Conservation (phyloP, 2,113 vertebrate genomes). For the Oryzias celebensis region DNA sequence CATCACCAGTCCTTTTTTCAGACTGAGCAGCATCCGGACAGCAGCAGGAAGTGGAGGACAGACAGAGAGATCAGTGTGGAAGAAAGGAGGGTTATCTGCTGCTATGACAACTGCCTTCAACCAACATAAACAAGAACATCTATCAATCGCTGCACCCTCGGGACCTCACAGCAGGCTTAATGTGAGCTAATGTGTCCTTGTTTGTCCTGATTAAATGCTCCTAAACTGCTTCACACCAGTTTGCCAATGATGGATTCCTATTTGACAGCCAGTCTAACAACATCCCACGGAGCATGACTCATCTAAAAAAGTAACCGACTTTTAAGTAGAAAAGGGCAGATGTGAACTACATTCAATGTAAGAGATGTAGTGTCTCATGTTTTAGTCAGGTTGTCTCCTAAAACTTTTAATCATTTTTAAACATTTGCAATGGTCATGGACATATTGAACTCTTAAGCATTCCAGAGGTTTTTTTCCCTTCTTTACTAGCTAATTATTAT, state of each 20-base stretch:
- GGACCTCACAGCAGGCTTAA: constrained; percentile 25
- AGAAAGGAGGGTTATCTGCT: constrained; percentile 10
- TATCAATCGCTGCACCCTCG: constrained; percentile 34
- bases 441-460: not conserved
- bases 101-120: constrained; percentile 17
- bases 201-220: constrained; percentile 35
- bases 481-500: not conserved
- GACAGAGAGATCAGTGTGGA: constrained; percentile 14
- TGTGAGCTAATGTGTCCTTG: constrained; percentile 28
- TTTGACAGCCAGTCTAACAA: constrained; percentile 4
- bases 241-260: constrained; percentile 32
- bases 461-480: not conserved
- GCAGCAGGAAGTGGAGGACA: constrained; percentile 1
- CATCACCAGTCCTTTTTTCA: not conserved
- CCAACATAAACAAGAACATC: not conserved
- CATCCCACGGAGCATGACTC: too few species aligned
- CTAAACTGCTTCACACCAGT: constrained; percentile 32
- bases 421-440: too few species aligned
- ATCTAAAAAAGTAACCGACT: too few species aligned
- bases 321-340: too few species aligned
- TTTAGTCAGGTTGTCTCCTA: too few species aligned
- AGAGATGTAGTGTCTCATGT: too few species aligned
- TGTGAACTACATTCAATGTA: too few species aligned
- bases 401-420: too few species aligned
- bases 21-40: not conserved